These are phyloP conservation scores for Drosophila burlai DNA, from an alignment of 1,140 invertebrate genomes.

Conservation along the genomic window DNA sequence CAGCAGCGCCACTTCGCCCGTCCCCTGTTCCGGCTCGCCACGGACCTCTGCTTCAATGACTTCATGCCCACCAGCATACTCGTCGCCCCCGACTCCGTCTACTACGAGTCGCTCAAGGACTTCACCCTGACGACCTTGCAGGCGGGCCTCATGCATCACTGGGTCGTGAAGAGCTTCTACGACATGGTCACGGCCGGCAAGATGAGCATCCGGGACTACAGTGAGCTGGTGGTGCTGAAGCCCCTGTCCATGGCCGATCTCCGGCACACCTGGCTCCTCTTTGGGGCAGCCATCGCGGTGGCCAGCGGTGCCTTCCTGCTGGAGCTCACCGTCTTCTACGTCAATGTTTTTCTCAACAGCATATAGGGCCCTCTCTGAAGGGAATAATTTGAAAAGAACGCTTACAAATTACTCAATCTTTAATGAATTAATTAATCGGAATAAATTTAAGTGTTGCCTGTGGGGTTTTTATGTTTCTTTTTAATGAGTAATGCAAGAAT, in stretches of 20 bases:
- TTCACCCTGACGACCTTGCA: constrained; percentile 17
- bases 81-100: constrained; percentile 47
- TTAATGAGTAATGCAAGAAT: not conserved
- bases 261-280: constrained; percentile 5
- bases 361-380: constrained; percentile 19
- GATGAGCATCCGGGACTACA: constrained; percentile 59
- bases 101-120: constrained; percentile 11
- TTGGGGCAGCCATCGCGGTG: constrained; percentile 8
- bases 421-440: not conserved
- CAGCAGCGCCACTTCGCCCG: constrained; percentile 49
- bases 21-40: constrained; percentile 46
- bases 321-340: constrained; percentile 52
- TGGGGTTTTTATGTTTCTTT: not conserved
- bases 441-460: not conserved
- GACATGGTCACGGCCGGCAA: constrained; percentile 53
- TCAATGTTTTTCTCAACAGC: constrained; percentile 42
- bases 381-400: too few relatives aligned
- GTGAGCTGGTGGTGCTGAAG: not conserved
- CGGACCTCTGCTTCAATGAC: constrained; percentile 34
- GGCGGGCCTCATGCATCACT: constrained; percentile 27
- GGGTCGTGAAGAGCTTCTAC: constrained; percentile 52
- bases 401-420: too few relatives aligned
- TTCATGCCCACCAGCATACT: constrained; percentile 30
- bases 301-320: constrained; percentile 34
- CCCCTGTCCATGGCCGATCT: constrained; percentile 35